Conservation (phyloP, 1,140 invertebrate genomes). For the Lucilia sericata region DNA sequence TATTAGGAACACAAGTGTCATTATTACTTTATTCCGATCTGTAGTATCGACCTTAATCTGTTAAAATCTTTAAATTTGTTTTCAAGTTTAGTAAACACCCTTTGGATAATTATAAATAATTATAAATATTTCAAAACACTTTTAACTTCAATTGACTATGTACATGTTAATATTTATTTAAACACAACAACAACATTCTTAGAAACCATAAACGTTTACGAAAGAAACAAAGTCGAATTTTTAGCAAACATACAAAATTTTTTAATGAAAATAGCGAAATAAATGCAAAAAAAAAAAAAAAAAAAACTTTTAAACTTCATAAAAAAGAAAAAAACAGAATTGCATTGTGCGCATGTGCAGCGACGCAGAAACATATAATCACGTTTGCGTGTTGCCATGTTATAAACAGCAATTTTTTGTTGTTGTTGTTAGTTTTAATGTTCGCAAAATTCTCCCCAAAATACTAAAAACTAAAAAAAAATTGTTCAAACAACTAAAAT, state of each 20-base stretch:
- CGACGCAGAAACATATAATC: slow-evolving; percentile 26
- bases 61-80: no score
- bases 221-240: no score
- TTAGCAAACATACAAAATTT: not conserved
- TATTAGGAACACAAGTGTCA: no score
- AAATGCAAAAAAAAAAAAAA: no score
- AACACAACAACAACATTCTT: no score
- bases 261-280: not conserved
- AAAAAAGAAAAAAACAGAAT: not conserved
- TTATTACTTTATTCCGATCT: no score
- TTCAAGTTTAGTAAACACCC: no score
- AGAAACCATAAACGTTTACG: not conserved
- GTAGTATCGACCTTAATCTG: no score
- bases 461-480: not conserved
- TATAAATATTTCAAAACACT: no score
- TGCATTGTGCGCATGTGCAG: slow-evolving; percentile 17
- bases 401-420: not conserved
- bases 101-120: no score
- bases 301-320: not conserved
- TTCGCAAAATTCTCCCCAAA: not conserved
- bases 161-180: no score
- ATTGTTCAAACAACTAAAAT: not conserved
- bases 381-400: slow-evolving; percentile 10
- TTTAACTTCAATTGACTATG: no score
- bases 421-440: not conserved